Evolutionary conservation across 2,113 vertebrate species (phyloP), one percentile per base, ranked within the genome.

Genomic region (Hippopotamus amphibius): DNA sequence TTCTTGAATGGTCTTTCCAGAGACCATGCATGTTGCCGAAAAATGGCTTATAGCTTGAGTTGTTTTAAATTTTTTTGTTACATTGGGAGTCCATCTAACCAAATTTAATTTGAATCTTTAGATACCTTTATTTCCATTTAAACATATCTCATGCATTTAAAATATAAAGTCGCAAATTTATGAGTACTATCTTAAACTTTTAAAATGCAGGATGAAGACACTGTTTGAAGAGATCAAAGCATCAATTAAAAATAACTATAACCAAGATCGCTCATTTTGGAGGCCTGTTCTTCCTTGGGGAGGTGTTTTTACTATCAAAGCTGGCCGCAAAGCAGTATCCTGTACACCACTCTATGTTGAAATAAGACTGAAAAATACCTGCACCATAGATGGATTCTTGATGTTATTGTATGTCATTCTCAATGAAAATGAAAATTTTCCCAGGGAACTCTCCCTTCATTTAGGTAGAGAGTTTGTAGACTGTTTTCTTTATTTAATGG

Each of bases 271-370:
- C 83, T 99, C 99, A 69, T 99, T 99, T 97, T 99, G 99, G 99
- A 99, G 99, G 97, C 99, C 99, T 66, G 99, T 99, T 87, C 99
- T 99, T 88, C 99, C 99, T 0, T 99, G 99, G 99, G 99, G 99
- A 33, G 99, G 99, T 3, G 99, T 99, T 82, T 99, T 99, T 88
- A 98, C 98, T 88, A 99, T 99, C 90, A 98, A 99, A 97, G 99
- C 99, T 57, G 99, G 99, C 63, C 98, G 99, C 33, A 99, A 99
- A 94, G 99, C 99, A 86, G 98, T 99, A 92, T 99, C 99, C 28
- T 99, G 99, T 98, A 99, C 98, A 17, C 99, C 99, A 7, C 98
- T 99, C 61, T 99, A 99, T 90, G 99, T 99, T 86, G 98, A 99
- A 98, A 99, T 99, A 96, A 99, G 97, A 95, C 98, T 99, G 30